phyloP scores from a whole-genome alignment of 2,888 invertebrate species.

The Hypomecis punctinalis region DNA sequence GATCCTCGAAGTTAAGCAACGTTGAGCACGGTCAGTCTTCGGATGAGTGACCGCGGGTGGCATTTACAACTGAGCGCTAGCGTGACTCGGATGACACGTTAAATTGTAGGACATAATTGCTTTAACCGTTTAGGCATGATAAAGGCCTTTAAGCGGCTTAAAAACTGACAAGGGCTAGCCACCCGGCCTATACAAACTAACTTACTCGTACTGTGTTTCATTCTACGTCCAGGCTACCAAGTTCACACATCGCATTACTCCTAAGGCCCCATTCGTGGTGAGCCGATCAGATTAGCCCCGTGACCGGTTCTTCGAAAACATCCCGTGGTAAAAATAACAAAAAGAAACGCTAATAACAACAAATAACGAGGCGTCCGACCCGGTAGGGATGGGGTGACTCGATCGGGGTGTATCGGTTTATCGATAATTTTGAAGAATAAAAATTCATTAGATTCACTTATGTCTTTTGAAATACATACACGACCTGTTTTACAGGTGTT shows the following conservation, averaged over 20 bases:
- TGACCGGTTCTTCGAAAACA: conserved; percentile 79
- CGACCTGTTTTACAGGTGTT: no score
- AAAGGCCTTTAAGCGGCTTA: no score
- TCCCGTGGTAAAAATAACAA: conserved; percentile 71
- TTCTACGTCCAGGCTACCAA: conserved; percentile 16
- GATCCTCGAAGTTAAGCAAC: no score
- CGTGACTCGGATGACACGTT: no score
- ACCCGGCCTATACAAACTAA: no score
- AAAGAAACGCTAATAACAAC: conserved; percentile 83
- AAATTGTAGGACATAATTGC: no score
- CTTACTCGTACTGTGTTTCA: not conserved
- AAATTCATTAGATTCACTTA: not conserved
- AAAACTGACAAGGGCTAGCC: no score
- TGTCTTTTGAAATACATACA: no score
- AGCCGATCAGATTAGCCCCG: conserved; percentile 78
- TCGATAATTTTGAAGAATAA: not conserved
- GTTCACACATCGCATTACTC: conserved; percentile 34
- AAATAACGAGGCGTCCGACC: conserved; percentile 79
- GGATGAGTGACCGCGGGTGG: no score
- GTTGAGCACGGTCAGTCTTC: no score
- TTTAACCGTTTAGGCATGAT: no score
- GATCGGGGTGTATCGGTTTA: conserved; percentile 41
- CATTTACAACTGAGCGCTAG: no score
- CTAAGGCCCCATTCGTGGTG: conserved; percentile 68
- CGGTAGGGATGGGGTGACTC: conserved; percentile 56